These are phyloP conservation scores for Argya squamiceps DNA, from an alignment of 2,797 vertebrate species.

Conservation along the genomic window DNA sequence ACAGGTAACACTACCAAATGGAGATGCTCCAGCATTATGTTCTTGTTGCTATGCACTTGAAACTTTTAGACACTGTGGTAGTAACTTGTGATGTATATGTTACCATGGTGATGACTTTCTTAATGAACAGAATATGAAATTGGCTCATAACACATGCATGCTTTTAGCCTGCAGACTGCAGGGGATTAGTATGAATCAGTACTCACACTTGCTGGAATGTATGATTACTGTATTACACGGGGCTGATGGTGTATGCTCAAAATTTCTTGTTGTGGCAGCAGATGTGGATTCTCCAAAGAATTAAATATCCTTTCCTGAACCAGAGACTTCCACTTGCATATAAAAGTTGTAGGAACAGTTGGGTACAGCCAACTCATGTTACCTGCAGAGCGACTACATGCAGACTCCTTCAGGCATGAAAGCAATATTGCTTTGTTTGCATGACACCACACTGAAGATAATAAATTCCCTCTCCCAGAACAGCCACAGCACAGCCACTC, in stretches of 20 bases:
- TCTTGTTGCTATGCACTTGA: not conserved
- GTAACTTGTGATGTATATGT: slow-evolving; percentile 24
- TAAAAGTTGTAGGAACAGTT: not conserved
- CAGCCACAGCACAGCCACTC: not conserved
- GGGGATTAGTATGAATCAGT: not conserved
- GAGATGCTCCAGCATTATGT: not conserved
- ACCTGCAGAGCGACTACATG: not conserved
- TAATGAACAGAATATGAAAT: slow-evolving; percentile 43
- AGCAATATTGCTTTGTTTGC: not conserved
- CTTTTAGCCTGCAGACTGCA: slow-evolving; percentile 5
- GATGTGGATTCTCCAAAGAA: not conserved
- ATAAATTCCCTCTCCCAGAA: not conserved
- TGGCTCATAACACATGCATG: slow-evolving; percentile 18
- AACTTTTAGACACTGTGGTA: not conserved
- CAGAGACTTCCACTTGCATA: not conserved
- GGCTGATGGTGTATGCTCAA: not conserved
- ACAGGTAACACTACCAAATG: not conserved
- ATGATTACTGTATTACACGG: not conserved
- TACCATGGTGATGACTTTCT: slow-evolving; percentile 44
- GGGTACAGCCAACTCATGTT: not conserved
- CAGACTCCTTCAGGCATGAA: not conserved
- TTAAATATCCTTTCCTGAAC: not conserved
- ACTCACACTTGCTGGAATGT: not conserved
- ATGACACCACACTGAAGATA: not conserved
- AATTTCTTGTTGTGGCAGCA: not conserved